Conservation (phyloP, 2,888 invertebrate genomes). For the Halictus ligatus region DNA sequence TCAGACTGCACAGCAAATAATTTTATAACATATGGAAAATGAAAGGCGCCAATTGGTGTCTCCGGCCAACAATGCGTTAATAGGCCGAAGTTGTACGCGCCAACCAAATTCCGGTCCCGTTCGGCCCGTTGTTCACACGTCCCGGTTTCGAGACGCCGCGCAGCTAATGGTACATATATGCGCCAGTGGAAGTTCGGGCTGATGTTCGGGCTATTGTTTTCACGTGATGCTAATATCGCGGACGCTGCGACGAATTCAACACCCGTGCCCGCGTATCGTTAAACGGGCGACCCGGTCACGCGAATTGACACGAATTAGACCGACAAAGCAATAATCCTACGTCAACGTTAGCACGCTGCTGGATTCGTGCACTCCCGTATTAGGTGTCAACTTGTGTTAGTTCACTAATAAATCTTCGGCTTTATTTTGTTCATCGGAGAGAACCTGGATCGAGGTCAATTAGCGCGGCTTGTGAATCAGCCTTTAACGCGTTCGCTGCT, state of each 20-base stretch:
- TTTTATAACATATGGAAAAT: neutral
- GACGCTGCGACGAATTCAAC: conserved; percentile 62
- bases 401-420: neutral
- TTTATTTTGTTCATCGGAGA: neutral
- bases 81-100: conserved; percentile 19
- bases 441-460: neutral
- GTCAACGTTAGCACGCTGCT: conserved; percentile 1
- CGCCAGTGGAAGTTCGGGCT: conserved; percentile 52
- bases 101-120: conserved; percentile 42
- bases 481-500: neutral
- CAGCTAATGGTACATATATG: conserved; percentile 26
- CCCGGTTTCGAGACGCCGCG: conserved; percentile 36
- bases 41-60: neutral
- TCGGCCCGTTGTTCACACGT: conserved; percentile 52
- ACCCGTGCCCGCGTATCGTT: conserved; percentile 54
- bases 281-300: conserved; percentile 70
- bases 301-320: conserved; percentile 75
- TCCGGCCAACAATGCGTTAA: neutral
- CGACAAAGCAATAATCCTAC: conserved; percentile 54
- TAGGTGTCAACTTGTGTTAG: neutral
- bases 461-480: neutral
- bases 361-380: conserved; percentile 14
- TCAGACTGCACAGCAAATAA: neutral
- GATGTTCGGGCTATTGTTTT: conserved; percentile 70
- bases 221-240: conserved; percentile 70